Base-by-base conservation (phyloP, 1,140 invertebrate genomes). In the Euborellia annulipes region DNA sequence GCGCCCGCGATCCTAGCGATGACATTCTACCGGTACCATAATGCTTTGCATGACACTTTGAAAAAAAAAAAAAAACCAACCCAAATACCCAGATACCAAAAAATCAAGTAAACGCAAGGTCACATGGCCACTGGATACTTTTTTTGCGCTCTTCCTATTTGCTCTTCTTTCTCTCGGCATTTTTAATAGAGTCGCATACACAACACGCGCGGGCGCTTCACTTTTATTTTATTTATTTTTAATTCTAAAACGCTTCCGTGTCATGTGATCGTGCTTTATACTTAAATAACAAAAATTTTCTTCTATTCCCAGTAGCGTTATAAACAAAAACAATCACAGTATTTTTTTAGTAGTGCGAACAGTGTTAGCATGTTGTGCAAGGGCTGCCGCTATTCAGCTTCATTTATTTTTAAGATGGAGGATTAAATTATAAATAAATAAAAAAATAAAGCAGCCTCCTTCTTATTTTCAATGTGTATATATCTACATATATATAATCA, bases 21-120 rank as follows among this genome's bases (percentile, higher is more conserved):
- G 85, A 88, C 73, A 73, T 88, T 73, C 76, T 87, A 80, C 82
- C 87, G 85, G 85, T 88, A 88, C 81, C 78, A 70, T 69, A 64
- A 53, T 56, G 74, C 74, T 75, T 62, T 62, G 60, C 60, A 61
- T 57, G 56, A 50, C 39, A 49, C 45, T 50, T 39, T 23, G 38
- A 37, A 36, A 13, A 19, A 18, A 36, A 19, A 44, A 19, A 17
- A 32, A 32, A 27, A 19, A 16, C 43, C 14, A 18, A n/a, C 21
- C 23, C 17, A 17, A 17, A 17, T 44, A 17, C 18, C 23, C 23
- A 27, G 4, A 27, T 11, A 27, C 23, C 23, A 21, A 22, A 32
- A 43, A 14, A 36, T 40, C 14, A 11, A 6, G 23, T 27, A 27
- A 49, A 52, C 32, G 52, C 50, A 46, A 42, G 55, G 54, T 57